phyloP scores from a whole-genome alignment of 2,888 invertebrate genomes.

The Cerastoderma edule region DNA sequence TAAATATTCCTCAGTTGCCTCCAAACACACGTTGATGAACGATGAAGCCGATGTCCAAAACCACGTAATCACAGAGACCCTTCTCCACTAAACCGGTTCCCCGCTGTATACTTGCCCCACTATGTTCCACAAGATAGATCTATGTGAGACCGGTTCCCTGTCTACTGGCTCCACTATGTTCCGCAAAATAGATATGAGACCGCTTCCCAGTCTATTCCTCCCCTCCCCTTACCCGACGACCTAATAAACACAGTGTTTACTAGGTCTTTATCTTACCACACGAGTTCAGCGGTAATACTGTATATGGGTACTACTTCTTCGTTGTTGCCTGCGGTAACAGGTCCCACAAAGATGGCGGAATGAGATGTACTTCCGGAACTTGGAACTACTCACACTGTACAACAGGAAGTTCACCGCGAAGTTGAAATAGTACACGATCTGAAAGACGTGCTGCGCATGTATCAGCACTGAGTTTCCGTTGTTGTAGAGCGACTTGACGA shows the following conservation, averaged over 20 bases:
- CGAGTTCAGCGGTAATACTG: slow-evolving; percentile 10
- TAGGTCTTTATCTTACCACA: not conserved
- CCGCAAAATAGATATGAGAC: not conserved
- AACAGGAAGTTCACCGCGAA: slow-evolving; percentile 72
- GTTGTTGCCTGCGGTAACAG: slow-evolving; percentile 21
- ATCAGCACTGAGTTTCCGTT: slow-evolving; percentile 24
- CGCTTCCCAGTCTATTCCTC: not conserved
- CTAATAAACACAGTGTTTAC: not conserved
- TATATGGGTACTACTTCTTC: slow-evolving; percentile 26
- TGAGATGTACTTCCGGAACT: slow-evolving; percentile 63
- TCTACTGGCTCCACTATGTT: too few relatives aligned
- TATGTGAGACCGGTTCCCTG: too few relatives aligned
- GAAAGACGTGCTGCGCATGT: slow-evolving; percentile 68
- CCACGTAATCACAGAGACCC: too few relatives aligned
- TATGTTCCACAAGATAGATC: too few relatives aligned
- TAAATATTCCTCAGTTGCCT: too few relatives aligned
- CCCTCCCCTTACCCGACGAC: not conserved
- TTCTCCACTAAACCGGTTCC: too few relatives aligned
- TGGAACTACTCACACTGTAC: slow-evolving; percentile 67
- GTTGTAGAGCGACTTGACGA: slow-evolving; percentile 56
- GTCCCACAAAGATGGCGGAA: slow-evolving; percentile 35
- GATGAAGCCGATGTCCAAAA: too few relatives aligned
- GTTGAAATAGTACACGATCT: slow-evolving; percentile 71
- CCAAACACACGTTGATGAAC: too few relatives aligned
- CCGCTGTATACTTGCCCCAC: too few relatives aligned